A percentile compares a stretch with the other conserved stretches of the same genome.
These are phyloP conservation scores for Limnephilus auricula DNA, from an alignment of 2,888 invertebrate genomes.

Conservation along the genomic window DNA sequence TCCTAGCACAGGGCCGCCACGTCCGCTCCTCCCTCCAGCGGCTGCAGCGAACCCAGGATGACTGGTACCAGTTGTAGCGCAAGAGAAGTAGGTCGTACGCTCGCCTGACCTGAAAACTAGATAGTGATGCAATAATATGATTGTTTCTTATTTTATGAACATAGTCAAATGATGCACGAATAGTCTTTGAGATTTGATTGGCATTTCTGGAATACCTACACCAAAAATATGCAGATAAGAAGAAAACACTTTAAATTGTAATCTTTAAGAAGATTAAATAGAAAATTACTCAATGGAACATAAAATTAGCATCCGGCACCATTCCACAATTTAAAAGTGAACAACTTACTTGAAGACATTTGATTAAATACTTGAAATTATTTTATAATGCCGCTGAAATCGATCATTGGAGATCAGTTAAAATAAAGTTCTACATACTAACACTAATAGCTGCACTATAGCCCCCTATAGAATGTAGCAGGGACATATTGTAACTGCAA, in stretches of 20 bases:
- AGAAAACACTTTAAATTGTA: neutral
- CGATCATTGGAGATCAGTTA: too few relatives aligned
- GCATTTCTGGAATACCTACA: neutral
- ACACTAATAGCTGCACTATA: neutral
- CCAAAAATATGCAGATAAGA: neutral
- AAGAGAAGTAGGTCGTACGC: slow-evolving; percentile 69
- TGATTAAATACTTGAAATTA: neutral
- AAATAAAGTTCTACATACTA: neutral
- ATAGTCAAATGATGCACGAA: neutral
- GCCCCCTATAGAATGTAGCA: neutral
- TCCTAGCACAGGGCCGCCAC: slow-evolving; percentile 88
- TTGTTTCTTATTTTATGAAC: slow-evolving; percentile 60
- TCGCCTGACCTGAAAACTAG: slow-evolving; percentile 65
- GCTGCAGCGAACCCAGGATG: slow-evolving; percentile 91
- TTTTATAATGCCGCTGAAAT: neutral
- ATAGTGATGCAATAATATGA: slow-evolving; percentile 55
- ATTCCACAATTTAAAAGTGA: neutral
- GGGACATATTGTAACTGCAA: neutral
- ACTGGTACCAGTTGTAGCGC: slow-evolving; percentile 94
- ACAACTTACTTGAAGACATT: neutral
- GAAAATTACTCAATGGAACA: neutral
- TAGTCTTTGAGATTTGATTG: neutral
- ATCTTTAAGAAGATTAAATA: neutral
- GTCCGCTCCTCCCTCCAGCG: slow-evolving; percentile 89
- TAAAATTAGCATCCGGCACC: neutral